A percentile compares a stretch with the other conserved stretches of the same genome.
These are phyloP conservation scores for Danio albolineatus DNA, from an alignment of 2,797 vertebrate genomes.

Conservation along the genomic window DNA sequence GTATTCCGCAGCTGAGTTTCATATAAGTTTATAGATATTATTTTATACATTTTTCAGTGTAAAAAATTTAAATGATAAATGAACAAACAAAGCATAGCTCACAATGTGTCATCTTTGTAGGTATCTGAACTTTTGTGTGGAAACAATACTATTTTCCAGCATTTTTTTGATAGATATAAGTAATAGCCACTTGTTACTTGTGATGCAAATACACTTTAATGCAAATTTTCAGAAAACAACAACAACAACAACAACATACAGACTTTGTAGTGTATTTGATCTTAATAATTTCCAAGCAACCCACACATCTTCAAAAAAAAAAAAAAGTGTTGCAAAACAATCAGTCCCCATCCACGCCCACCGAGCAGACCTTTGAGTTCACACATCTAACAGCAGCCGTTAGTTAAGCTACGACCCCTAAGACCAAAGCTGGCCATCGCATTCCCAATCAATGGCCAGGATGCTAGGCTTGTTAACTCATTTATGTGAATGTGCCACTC, in stretches of 20 bases:
- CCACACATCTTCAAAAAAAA: slow-evolving; percentile 54
- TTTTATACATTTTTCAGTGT: no score
- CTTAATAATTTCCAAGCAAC: slow-evolving; percentile 35
- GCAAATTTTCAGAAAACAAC: background rate
- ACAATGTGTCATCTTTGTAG: background rate
- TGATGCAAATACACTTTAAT: background rate
- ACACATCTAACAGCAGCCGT: slow-evolving; percentile 64
- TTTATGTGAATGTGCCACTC: slow-evolving; percentile 62
- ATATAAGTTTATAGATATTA: no score
- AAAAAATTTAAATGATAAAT: background rate
- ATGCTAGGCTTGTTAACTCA: slow-evolving; percentile 64
- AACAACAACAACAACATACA: background rate
- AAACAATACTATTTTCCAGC: background rate
- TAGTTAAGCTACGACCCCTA: slow-evolving; percentile 51
- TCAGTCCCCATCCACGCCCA: slow-evolving; percentile 56
- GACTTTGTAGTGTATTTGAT: background rate
- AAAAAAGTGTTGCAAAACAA: slow-evolving; percentile 61
- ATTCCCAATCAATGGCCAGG: slow-evolving; percentile 62
- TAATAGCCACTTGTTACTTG: background rate
- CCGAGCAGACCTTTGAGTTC: slow-evolving; percentile 57
- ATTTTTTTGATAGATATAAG: background rate
- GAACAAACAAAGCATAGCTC: slow-evolving; percentile 17
- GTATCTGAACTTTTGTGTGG: background rate
- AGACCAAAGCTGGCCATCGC: slow-evolving; percentile 56
- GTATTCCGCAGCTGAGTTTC: no score